Percentiles rank a stretch among this genome's conserved stretches.
Conservation (phyloP, 2,113 vertebrate genomes). For the Vidua chalybeata region DNA sequence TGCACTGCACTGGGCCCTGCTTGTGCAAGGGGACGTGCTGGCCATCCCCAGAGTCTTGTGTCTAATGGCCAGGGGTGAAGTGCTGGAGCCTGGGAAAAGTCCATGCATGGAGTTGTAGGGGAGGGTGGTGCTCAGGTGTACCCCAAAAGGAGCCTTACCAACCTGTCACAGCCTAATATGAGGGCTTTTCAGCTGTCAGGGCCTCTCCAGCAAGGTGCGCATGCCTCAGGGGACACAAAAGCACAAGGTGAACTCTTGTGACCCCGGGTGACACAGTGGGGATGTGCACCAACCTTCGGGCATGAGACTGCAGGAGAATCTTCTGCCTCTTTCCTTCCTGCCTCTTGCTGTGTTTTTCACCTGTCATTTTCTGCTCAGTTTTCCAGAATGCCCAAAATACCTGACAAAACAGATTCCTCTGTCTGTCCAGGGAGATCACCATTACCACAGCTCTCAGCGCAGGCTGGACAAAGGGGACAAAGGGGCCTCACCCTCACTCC, state of each 20-base stretch:
- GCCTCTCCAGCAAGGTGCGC: neutral
- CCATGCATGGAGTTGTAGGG: neutral
- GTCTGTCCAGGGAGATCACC: neutral
- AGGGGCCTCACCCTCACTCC: neutral
- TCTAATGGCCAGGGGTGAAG: neutral
- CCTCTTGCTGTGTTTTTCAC: neutral
- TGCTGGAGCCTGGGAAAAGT: neutral
- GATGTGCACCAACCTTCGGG: accelerated
- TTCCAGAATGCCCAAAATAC: neutral
- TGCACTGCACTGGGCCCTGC: accelerated
- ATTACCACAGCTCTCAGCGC: neutral
- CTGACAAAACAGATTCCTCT: neutral
- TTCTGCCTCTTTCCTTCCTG: neutral
- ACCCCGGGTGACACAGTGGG: neutral
- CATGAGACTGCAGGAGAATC: accelerated
- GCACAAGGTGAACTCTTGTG: neutral
- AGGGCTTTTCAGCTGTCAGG: neutral
- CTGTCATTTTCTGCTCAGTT: neutral
- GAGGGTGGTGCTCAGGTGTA: neutral
- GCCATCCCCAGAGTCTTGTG: neutral
- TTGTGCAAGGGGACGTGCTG: neutral
- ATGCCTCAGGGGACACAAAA: no score
- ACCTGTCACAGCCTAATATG: neutral
- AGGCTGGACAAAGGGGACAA: accelerated
- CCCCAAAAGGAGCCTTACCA: neutral